These are phyloP conservation scores for Lithobates sylvaticus DNA, from an alignment of 2,797 vertebrate genomes.

Conservation along the genomic window DNA sequence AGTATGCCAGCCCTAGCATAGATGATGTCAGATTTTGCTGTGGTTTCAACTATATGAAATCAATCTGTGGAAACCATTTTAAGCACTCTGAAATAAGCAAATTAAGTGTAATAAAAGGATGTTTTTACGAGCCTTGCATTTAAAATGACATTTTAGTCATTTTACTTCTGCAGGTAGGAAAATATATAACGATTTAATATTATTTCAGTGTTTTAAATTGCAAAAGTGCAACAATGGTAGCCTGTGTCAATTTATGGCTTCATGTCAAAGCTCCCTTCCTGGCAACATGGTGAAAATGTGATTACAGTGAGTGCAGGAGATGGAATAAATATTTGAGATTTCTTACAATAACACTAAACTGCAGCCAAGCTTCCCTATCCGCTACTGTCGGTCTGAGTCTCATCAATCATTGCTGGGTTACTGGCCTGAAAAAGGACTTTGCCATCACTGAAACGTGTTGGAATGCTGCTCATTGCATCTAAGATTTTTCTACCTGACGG, in stretches of 20 bases:
- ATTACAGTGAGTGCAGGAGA: constrained; percentile 80
- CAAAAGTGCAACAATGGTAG: constrained; percentile 75
- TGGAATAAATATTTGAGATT: constrained; percentile 85
- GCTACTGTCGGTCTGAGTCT: constrained; percentile 73
- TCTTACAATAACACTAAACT: constrained; percentile 79
- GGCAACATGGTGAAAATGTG: constrained; percentile 81
- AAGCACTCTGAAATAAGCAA: constrained; percentile 67
- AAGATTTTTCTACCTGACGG: constrained; percentile 69
- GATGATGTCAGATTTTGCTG: constrained; percentile 57
- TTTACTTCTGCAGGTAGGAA: constrained; percentile 68
- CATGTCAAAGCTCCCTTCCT: constrained; percentile 81
- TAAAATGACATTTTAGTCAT: constrained; percentile 67
- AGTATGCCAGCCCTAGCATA: background rate
- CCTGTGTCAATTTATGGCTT: constrained; percentile 78
- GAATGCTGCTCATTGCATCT: constrained; percentile 72
- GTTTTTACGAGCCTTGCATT: constrained; percentile 66
- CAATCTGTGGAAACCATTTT: constrained; percentile 64
- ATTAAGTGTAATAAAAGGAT: constrained; percentile 68
- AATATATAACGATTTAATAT: constrained; percentile 66
- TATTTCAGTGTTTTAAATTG: constrained; percentile 71
- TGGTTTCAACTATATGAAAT: constrained; percentile 47
- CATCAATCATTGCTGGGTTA: constrained; percentile 78
- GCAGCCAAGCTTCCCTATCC: constrained; percentile 76
- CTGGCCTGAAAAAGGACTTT: constrained; percentile 72
- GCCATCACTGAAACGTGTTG: constrained; percentile 70